phyloP scores from a whole-genome alignment of 2,113 vertebrate species.

The Ibidorhyncha struthersii region DNA sequence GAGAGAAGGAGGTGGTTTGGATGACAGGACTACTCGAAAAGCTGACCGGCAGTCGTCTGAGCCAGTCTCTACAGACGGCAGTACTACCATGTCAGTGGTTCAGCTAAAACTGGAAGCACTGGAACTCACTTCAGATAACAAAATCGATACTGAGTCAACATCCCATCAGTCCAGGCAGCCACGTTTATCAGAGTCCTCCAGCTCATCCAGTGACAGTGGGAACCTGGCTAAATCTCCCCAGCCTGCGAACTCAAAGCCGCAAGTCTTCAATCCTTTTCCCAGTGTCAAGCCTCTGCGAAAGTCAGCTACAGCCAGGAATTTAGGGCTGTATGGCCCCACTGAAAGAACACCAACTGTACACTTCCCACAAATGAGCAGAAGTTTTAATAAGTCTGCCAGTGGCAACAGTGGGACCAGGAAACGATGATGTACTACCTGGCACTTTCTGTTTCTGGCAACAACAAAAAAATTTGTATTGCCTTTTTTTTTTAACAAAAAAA shows the following conservation, averaged over 20 bases:
- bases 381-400: slow-evolving; percentile 74
- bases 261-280: slow-evolving; percentile 91
- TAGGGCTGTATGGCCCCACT: slow-evolving; percentile 94
- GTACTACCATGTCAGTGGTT: slow-evolving; percentile 64
- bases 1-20: not conserved
- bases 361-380: slow-evolving; percentile 93
- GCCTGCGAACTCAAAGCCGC: slow-evolving; percentile 61
- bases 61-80: slow-evolving; percentile 8
- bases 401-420: slow-evolving; percentile 77
- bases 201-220: slow-evolving; percentile 64
- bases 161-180: slow-evolving; percentile 5
- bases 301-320: slow-evolving; percentile 89
- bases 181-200: slow-evolving; percentile 59
- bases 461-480: not conserved
- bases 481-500: too few species aligned
- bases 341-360: slow-evolving; percentile 89
- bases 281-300: slow-evolving; percentile 91
- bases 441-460: not conserved
- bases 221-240: slow-evolving; percentile 55
- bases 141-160: not conserved
- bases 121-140: slow-evolving; percentile 68
- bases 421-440: slow-evolving; percentile 64
- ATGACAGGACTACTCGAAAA: slow-evolving; percentile 48
- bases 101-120: slow-evolving; percentile 82
- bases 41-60: slow-evolving; percentile 66